Base-by-base conservation (phyloP, 2,113 vertebrate genomes). In the Callipepla squamata region DNA sequence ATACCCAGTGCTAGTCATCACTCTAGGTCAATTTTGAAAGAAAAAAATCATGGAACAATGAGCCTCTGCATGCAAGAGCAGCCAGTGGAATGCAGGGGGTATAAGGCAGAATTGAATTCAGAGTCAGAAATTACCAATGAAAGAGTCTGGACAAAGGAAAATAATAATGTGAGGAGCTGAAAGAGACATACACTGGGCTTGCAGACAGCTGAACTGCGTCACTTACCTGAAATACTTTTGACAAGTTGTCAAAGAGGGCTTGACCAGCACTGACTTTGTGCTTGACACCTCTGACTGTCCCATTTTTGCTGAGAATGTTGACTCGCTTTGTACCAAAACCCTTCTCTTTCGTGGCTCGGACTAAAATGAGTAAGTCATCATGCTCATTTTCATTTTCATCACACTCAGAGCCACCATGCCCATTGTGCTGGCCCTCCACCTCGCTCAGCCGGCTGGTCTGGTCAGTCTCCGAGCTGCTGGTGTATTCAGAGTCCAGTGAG, bases 261-360 rank as follows among this genome's bases (percentile, higher is more conserved):
- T 99, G 99, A 53, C 99, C 99, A 22, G 99, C 99, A 28, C 98
- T 99, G 97, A 99, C 99, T 98, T 99, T 99, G 91, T 99, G 98
- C 93, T 99, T 99, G 93, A 99, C 98, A 47, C 99, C 99, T 92
- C 99, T 98, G 50, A 99, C 98, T 32, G 99, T 99, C 59, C 99
- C 99, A 4, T 99, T 99, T 97, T 99, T 99, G 96, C 99, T 99
- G 88, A 99, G 97, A 92, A 99, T 99, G 96, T 99, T 99, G 96
- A 99, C 98, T 95, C 99, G 96, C 94, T 98, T 99, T 53, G 98
- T 98, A 69, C 98, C 98, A 96, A 99, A 99, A 9, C 96, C 94
- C 92, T 97, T 98, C 96, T 98, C 98, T 53, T 98, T 98, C 59
- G 98, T 93, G 63, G 98, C 98, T 87, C 98, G 98, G 3, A 98